Conservation (phyloP, 2,888 invertebrate genomes). For the Dendrolimus pini region DNA sequence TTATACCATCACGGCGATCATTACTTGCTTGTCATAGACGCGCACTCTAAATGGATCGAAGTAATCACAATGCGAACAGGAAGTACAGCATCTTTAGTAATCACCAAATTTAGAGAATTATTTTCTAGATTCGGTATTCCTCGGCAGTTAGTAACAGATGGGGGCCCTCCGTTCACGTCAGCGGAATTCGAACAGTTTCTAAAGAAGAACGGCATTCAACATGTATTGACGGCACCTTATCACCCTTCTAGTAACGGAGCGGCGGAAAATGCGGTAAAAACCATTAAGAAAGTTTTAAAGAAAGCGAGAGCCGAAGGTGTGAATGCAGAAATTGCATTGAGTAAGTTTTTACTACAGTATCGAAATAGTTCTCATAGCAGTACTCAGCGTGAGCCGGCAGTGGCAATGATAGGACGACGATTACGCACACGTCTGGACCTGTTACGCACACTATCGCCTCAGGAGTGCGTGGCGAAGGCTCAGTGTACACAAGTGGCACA, state of each 20-base stretch:
- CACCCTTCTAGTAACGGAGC: conserved; percentile 16
- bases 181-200: conserved; percentile 14
- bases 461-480: conserved; percentile 2
- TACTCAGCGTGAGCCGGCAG: conserved; percentile 14
- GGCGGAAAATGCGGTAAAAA: conserved; percentile 15
- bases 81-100: conserved; percentile 10
- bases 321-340: conserved; percentile 4
- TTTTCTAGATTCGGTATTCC: conserved; percentile 21
- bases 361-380: conserved; percentile 12
- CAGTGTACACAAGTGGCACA: conserved; percentile 3
- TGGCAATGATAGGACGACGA: conserved; percentile 13
- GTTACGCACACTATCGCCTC: conserved; percentile 8
- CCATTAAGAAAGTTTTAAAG: conserved; percentile 12
- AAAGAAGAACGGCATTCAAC: conserved; percentile 11
- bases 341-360: conserved; percentile 11
- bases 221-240: conserved; percentile 11
- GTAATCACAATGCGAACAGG: conserved; percentile 10
- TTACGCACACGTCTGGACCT: conserved; percentile 16
- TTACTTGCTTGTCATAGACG: conserved; percentile 7
- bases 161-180: conserved; percentile 20
- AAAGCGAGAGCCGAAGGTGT: conserved; percentile 4
- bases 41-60: conserved; percentile 21
- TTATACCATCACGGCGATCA: conserved; percentile 1
- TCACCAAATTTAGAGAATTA: conserved; percentile 9
- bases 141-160: conserved; percentile 17